Evolutionary conservation across 2,113 vertebrate genomes (phyloP).

Genomic region (Anser brachyrhynchus): DNA sequence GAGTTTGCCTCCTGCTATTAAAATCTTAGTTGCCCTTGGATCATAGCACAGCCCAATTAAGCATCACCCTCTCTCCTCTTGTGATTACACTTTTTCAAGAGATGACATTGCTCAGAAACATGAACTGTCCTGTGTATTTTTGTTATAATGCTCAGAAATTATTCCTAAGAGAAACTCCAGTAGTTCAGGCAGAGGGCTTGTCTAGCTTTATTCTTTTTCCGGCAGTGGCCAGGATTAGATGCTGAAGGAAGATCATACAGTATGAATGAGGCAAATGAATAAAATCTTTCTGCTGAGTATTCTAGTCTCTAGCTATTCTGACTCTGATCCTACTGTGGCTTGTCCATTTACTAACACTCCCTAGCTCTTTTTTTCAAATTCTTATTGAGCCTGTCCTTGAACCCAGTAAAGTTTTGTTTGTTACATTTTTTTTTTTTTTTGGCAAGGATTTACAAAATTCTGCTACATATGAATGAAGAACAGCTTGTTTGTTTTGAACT

Average conservation of each 20-base stretch:
- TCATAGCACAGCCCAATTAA: neutral
- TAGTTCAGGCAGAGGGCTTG: neutral
- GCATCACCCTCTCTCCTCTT: neutral
- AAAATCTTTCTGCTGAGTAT: neutral
- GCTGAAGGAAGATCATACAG: neutral
- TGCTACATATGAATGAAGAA: neutral
- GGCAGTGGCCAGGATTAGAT: neutral
- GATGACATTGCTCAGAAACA: neutral
- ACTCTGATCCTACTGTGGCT: neutral
- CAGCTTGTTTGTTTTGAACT: constrained; percentile 23
- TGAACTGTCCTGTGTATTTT: neutral
- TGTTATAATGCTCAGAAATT: neutral
- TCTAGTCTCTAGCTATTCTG: neutral
- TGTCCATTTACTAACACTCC: neutral
- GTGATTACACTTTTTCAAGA: neutral
- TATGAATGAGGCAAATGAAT: neutral
- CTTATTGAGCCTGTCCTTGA: constrained; percentile 3
- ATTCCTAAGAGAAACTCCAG: neutral
- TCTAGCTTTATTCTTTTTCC: neutral
- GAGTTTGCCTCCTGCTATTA: constrained; percentile 31
- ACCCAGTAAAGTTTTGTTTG: neutral
- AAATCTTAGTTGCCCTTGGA: neutral
- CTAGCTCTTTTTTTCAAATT: neutral
- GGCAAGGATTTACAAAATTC: neutral
- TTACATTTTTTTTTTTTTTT: neutral